Base-by-base conservation (phyloP, 23 tunicate genomes). In the Halocynthia roretzi region DNA sequence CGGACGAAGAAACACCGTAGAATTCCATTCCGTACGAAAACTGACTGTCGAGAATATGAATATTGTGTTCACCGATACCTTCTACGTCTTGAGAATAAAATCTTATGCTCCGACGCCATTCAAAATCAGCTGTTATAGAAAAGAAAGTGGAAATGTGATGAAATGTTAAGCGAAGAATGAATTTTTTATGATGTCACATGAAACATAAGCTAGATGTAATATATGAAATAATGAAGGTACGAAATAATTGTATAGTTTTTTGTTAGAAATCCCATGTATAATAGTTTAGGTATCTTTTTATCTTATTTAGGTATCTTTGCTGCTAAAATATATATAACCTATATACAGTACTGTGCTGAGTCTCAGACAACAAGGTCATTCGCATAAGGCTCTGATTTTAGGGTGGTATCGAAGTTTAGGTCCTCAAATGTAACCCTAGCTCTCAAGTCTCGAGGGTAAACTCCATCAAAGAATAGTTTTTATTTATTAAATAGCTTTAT, bases 1-100 rank as follows among this genome's bases (percentile, higher is more conserved):
- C 78, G 31, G 80, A 68, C 7, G 85, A 80, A 7, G 92, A 77
- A 17, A 80, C 53, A 21, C 92, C 92, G 71, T 82, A 79, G 52
- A 92, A 86, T 82, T 92, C 98, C 14, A 80, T 51, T 15, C 98
- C 98, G 70, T 92, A 86, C 18, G 78, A 67, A 54, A 82, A 86
- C 8, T 61, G 81, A n/a, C 80, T 70, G 64, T 92, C 98, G 62
- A 92, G 55, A 10, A 92, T 71, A 17, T 63, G 70, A 50, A 89
- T 54, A 48, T 80, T 70, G 72, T 89, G 96, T 60, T 89, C 74
- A 10, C 54, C 70, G 6, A 86, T 21, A 61, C 87, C 87, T 12
- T 65, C 81, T 1, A 54, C 50, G 5, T 82, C 72, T n/a, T 63
- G 50, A n/a, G 84, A 60, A 82, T 92, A 92, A 53, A 86, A 92